Conservation (phyloP, 2,888 invertebrate genomes). For the Cacoxenus indagator region DNA sequence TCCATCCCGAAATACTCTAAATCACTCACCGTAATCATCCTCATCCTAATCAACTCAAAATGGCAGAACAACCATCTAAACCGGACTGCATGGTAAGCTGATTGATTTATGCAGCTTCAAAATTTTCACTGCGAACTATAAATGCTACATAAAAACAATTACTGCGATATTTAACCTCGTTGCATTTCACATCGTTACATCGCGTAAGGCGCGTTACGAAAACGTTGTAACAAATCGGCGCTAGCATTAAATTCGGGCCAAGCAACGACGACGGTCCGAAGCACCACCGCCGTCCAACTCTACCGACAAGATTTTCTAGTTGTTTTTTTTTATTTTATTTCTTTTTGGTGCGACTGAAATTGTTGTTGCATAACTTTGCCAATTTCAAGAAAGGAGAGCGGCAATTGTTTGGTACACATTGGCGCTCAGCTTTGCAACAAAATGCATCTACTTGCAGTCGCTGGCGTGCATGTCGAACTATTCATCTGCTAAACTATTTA, state of each 20-base stretch:
- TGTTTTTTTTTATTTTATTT: slow-evolving; percentile 17
- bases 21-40: no score
- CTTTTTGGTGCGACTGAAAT: slow-evolving; percentile 12
- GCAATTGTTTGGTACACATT: slow-evolving; percentile 7
- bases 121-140: no score
- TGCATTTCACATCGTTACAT: slow-evolving; percentile 34
- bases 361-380: slow-evolving; percentile 42
- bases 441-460: neutral
- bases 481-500: slow-evolving; percentile 22
- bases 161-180: no score
- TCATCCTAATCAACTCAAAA: no score
- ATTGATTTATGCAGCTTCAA: slow-evolving; percentile 17
- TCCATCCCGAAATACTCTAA: no score
- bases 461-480: slow-evolving; percentile 14
- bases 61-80: neutral
- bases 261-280: neutral
- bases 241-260: neutral
- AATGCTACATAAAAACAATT: no score
- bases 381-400: slow-evolving; percentile 42
- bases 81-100: slow-evolving; percentile 38
- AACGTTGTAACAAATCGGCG: neutral
- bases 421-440: neutral
- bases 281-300: neutral
- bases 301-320: no score
- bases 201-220: slow-evolving; percentile 12